A percentile compares a stretch with the other conserved stretches of the same genome.
These are phyloP conservation scores for Upupa epops DNA, from an alignment of 2,113 vertebrate genomes.

Conservation along the genomic window DNA sequence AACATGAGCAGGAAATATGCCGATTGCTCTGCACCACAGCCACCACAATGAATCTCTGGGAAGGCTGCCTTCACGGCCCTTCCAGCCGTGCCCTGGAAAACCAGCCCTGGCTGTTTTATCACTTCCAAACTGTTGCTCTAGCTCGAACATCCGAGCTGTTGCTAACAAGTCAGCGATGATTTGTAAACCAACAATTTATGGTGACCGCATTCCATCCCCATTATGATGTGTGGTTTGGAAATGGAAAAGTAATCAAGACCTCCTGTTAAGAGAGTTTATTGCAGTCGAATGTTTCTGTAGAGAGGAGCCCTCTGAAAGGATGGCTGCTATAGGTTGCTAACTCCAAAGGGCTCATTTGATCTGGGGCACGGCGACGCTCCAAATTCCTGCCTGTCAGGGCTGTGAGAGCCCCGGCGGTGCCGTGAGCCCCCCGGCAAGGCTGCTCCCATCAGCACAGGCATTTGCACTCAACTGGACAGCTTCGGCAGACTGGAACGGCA, in stretches of 20 bases:
- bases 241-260: conserved; percentile 71
- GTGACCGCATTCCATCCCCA: conserved; percentile 63
- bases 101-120: conserved; percentile 60
- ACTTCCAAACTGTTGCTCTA: conserved; percentile 66
- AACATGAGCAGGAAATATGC: conserved; percentile 66
- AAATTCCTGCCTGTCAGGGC: conserved; percentile 35
- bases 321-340: conserved; percentile 51
- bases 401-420: neutral
- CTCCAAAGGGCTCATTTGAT: conserved; percentile 46
- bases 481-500: conserved; percentile 56
- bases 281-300: conserved; percentile 59
- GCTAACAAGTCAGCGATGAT: conserved; percentile 70
- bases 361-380: neutral
- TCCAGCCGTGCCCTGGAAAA: conserved; percentile 59
- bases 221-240: conserved; percentile 70
- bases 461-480: conserved; percentile 38
- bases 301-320: conserved; percentile 54
- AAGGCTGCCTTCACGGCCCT: conserved; percentile 65
- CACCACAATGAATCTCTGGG: conserved; percentile 62
- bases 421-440: neutral
- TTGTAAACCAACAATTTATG: conserved; percentile 72
- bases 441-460: neutral
- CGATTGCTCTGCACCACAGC: conserved; percentile 59
- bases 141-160: conserved; percentile 60
- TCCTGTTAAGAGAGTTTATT: conserved; percentile 66